Evolutionary conservation across 2,113 vertebrate species (phyloP).

Genomic region (Actinemys pallida): DNA sequence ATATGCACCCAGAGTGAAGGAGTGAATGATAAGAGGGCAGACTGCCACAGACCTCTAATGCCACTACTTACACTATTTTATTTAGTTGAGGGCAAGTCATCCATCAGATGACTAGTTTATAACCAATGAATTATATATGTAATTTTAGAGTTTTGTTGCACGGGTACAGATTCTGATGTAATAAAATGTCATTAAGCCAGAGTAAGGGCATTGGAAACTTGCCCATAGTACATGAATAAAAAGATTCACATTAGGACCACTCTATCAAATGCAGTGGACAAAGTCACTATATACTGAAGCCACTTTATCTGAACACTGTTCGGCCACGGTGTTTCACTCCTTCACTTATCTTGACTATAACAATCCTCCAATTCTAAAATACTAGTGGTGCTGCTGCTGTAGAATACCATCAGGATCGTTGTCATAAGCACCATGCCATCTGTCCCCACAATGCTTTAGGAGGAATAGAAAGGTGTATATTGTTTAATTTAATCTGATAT

Average conservation of each 20-base stretch:
- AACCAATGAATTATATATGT: not conserved
- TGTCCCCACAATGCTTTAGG: not conserved
- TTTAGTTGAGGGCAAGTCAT: not conserved
- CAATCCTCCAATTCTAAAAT: not conserved
- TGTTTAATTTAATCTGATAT: not conserved
- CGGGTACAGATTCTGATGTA: not conserved
- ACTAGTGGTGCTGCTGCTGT: not conserved
- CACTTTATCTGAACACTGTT: not conserved
- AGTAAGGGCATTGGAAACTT: not conserved
- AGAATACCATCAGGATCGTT: not conserved
- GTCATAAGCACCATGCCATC: not conserved
- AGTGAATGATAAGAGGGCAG: not conserved
- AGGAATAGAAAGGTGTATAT: not conserved
- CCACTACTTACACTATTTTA: not conserved
- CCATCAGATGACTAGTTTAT: not conserved
- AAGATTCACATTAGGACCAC: not conserved
- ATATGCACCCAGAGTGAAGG: not conserved
- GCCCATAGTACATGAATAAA: not conserved
- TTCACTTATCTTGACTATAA: constrained; percentile 18
- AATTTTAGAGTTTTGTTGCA: not conserved
- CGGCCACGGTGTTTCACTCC: not conserved
- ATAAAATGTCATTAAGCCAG: not conserved
- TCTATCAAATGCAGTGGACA: not conserved
- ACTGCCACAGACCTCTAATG: not conserved
- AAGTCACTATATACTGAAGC: constrained; percentile 1